Evolutionary conservation across 2,797 vertebrate species (phyloP), one percentile per base, ranked within the genome.

Genomic region (Hyperoplus lanceolatus): DNA sequence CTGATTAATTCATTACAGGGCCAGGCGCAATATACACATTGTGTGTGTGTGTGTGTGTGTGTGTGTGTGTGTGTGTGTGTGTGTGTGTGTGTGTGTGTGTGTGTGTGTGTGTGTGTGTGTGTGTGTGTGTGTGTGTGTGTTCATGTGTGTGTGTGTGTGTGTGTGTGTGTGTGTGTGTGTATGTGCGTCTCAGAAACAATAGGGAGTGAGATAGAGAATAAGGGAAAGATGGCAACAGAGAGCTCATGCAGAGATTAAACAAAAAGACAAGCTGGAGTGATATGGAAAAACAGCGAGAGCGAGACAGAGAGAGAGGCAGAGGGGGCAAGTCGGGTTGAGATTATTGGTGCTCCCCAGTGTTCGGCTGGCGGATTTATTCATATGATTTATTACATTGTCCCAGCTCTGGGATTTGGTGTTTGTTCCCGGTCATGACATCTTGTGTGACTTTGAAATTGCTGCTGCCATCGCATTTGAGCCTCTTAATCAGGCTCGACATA

Each of bases 301-400:
- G 12, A 53, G 46, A 71, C 42, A 46, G 13, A 51, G 41, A 18
- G 43, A 29, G 42, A 66, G 68, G 48, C 54, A 46, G 62, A 18
- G 73, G 1, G 88, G 75, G 73, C 75, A 80, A 64, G 65, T 79
- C 1, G 60, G 81, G 84, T 86, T 89, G 3, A 83, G 89, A 89
- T 92, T 89, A 91, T 87, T 87, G 88, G 85, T 87, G 91, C 90
- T 88, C 92, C 91, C 91, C 88, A 69, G 87, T 92, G 93, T 91
- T 81, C 82, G 76, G 60, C 68, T 74, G 77, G 56, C 38, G 60
- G 87, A 89, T 91, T 92, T 90, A 82, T 89, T 77, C 81, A 48
- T 41, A 80, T 91, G 91, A 92, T 93, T 90, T 91, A 90, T 84
- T 74, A 77, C 81, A 36, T 65, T 59, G 80, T 68, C 75, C 65